Base-by-base conservation (phyloP, 2,113 vertebrate genomes). In the Podarcis muralis region DNA sequence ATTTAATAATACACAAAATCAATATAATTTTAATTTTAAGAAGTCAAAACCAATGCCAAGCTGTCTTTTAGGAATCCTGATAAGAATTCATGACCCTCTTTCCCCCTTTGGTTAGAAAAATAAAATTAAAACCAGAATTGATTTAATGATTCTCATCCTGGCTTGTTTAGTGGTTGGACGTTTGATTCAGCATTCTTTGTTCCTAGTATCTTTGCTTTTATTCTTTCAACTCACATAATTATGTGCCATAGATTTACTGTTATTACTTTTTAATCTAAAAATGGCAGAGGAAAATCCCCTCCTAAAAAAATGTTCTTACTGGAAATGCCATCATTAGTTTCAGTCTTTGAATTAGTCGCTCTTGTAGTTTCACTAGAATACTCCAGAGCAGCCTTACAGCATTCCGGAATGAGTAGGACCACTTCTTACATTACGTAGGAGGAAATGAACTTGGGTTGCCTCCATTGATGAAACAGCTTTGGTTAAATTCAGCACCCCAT, bases 1-100 rank as follows among this genome's bases (percentile, higher is more conserved):
- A 96, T 95, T 96, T 94, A 95, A 95, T 95, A 95, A 96, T 96
- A 94, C 91, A 87, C 76, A 94, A 95, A 96, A 97, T 97, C 94
- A 95, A 97, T 97, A 96, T 93, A 94, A 97, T 96, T 96, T 96
- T 95, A 94, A 96, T 97, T 97, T 96, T 92, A 96, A 96, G 94
- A 95, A 95, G 94, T 95, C 93, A 93, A 92, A 95, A 84, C 93
- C 94, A 92, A 95, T 95, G 94, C 94, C 96, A 97, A 96, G 88
- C 88, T 97, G 94, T 97, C 95, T 92, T 94, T 91, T 93, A 93
- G 90, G 85, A 95, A 94, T 92, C 90, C 85, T 96, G 92, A 95
- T 96, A 94, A 93, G 91, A 97, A 96, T 95, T 92, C 92, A 92
- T 95, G 88, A 72, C 43, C 72, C 71, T 37, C 57, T 88, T 88